Evolutionary conservation across 2,888 invertebrate species (phyloP).

Genomic region (Stenolophus ochropezus): DNA sequence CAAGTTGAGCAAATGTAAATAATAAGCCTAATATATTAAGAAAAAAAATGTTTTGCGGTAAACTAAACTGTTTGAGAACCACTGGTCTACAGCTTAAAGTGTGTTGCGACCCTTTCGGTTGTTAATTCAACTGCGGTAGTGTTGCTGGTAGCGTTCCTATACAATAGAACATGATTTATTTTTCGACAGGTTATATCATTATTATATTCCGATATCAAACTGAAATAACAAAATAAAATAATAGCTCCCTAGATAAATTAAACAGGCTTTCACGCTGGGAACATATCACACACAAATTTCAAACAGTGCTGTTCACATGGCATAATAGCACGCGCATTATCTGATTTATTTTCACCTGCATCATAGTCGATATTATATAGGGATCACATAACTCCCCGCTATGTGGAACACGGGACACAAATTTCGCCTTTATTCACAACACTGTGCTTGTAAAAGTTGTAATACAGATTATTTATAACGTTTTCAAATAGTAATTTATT

Average conservation of each 20-base stretch:
- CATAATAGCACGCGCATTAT: constrained; percentile 27
- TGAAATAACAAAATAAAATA: constrained; percentile 45
- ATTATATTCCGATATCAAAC: constrained; percentile 34
- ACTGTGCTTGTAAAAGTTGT: no score
- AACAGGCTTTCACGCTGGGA: constrained; percentile 20
- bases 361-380: neutral
- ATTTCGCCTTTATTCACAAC: no score
- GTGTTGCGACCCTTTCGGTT: neutral
- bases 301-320: constrained; percentile 2
- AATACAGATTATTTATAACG: no score
- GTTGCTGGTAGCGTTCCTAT: neutral
- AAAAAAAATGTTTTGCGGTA: no score
- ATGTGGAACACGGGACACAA: no score
- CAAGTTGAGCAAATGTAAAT: no score
- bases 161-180: constrained; percentile 28
- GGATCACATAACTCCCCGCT: no score
- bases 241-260: constrained; percentile 47
- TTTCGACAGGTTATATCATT: constrained; percentile 39
- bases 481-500: no score
- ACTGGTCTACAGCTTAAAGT: no score
- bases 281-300: constrained; percentile 32
- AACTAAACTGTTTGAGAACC: no score
- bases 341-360: constrained; percentile 24
- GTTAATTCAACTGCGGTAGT: neutral
- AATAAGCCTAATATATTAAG: no score